Base-by-base conservation (phyloP, 2,888 invertebrate species). In the Octonoba sinensis region DNA sequence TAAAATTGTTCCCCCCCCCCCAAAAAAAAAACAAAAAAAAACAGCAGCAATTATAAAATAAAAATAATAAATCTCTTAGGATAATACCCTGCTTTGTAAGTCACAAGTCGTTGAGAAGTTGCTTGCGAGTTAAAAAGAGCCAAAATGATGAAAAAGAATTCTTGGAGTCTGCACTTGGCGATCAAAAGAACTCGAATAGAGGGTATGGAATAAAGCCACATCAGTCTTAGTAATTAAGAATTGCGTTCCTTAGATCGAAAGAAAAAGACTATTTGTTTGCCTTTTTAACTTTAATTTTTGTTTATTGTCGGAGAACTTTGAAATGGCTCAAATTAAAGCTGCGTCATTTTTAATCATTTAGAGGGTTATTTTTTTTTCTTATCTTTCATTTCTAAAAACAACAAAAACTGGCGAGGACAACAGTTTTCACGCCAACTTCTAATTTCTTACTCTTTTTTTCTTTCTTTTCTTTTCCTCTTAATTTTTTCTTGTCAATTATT, bases 161-260 rank as follows among this genome's bases (percentile, higher is more conserved):
- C 78, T 79, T 79, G 66, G 60, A 49, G 57, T 54, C 60, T 24
- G 66, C 60, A 79, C 72, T 79, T 79, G 66, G 27, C 54, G 60
- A 72, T 71, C 73, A 64, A 57, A 70, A 64, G 36, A 44, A 27
- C 54, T 72, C 62, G 60, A 57, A 49, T 36, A 22, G 56, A n/a
- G 69, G 24, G 44, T 13, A 47, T 36, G 56, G 57, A 57, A 18
- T 62, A 27, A 44, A 60, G 59, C 59, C 16, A 20, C 56, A 49
- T 70, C 36, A 36, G 62, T 44, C 64, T 54, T 49, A 18, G 79
- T 73, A 81, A 81, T 73, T 73, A 81, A 81, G 79, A 81, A 47
- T 47, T 75, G 67, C 67, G 57, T 51, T 51, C 62, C 49, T 62
- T 18, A 54, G 46, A 24, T n/a, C 11, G 36, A 54, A 69, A 62